These are phyloP conservation scores for Temnothorax longispinosus DNA, from an alignment of 1,140 invertebrate species.

Conservation along the genomic window DNA sequence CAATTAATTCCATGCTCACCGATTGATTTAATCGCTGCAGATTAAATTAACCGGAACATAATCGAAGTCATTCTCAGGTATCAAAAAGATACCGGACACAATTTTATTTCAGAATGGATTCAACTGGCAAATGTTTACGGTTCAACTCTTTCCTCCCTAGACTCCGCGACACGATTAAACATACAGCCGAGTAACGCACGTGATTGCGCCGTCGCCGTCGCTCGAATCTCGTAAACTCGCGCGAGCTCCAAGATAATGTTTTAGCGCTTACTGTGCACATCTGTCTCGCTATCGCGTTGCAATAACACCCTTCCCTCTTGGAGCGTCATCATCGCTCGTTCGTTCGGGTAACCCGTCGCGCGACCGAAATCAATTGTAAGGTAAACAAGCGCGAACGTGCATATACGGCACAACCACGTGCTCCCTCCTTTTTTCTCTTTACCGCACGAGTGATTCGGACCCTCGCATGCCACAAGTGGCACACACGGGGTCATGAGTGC, in stretches of 20 bases:
- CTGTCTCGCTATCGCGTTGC: constrained; percentile 23
- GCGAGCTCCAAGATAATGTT: constrained; percentile 24
- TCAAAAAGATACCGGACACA: not conserved
- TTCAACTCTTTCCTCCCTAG: not conserved
- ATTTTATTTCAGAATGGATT: not conserved
- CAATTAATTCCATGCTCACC: not conserved
- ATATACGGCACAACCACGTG: not conserved
- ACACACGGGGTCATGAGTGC: not conserved
- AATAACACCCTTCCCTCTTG: constrained; percentile 36
- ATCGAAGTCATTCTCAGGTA: not conserved
- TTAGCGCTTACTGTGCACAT: constrained; percentile 31
- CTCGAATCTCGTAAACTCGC: constrained; percentile 16
- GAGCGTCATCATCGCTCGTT: not conserved
- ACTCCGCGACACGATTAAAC: not conserved
- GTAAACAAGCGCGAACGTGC: constrained; percentile 50
- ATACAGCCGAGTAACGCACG: not conserved
- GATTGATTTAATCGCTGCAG: not conserved
- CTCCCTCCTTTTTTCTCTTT: not conserved
- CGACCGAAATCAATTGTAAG: constrained; percentile 66
- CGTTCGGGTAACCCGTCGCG: constrained; percentile 18
- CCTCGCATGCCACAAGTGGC: not conserved
- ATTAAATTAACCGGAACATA: not conserved
- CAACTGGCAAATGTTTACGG: not conserved
- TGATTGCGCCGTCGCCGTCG: not conserved
- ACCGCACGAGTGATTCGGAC: not conserved